These are phyloP conservation scores for Myrmecobius fasciatus DNA, from an alignment of 2,113 vertebrate genomes.

Conservation along the genomic window DNA sequence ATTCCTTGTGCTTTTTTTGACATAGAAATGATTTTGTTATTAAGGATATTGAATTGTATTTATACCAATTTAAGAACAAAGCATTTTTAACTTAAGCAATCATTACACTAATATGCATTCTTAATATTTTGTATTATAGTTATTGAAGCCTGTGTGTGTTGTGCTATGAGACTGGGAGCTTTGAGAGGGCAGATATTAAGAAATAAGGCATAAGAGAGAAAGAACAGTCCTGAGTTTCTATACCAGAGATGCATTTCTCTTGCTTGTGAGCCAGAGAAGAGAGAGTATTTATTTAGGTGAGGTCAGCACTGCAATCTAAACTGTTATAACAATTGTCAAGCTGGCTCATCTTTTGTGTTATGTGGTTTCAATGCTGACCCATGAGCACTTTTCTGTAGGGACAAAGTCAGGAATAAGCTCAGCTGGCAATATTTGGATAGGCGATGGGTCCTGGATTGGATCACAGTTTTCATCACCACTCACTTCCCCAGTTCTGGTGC, in stretches of 20 bases:
- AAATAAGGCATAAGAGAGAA: neutral
- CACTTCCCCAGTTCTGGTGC: neutral
- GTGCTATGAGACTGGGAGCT: neutral
- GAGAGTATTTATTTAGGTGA: neutral
- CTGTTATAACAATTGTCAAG: neutral
- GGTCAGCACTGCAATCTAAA: neutral
- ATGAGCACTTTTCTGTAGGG: neutral
- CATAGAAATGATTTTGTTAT: slow-evolving; percentile 90
- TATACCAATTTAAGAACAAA: slow-evolving; percentile 85
- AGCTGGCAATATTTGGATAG: neutral
- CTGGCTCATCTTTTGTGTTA: neutral
- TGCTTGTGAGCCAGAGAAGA: neutral
- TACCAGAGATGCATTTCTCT: neutral
- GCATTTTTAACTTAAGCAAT: slow-evolving; percentile 78
- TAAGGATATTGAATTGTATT: slow-evolving; percentile 86
- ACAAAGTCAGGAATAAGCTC: neutral
- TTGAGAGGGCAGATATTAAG: neutral
- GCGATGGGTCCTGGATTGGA: neutral
- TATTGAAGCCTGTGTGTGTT: neutral
- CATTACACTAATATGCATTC: slow-evolving; percentile 68
- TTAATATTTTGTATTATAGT: neutral
- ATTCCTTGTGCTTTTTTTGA: slow-evolving; percentile 46
- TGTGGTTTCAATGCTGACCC: neutral
- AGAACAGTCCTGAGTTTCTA: neutral
- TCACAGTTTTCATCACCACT: neutral